Base-by-base conservation (phyloP, 2,888 invertebrate species). In the Allygus modestus region DNA sequence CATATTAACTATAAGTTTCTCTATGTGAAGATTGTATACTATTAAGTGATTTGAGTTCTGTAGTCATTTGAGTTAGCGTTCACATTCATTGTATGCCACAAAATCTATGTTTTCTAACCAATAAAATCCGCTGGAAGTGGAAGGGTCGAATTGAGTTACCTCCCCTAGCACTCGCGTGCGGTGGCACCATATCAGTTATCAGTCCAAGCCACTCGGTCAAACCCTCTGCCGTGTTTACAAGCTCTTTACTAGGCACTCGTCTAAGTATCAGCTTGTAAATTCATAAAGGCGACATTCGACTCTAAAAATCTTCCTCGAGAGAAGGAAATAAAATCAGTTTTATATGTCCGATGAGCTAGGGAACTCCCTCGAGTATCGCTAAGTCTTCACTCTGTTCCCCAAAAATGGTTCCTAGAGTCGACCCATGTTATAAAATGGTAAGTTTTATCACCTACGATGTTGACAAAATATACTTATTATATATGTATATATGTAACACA, bases 1-100 rank as follows among this genome's bases (percentile, higher is more conserved):
- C 83, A 83, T 73, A 51, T 37, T 83, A 73, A 83, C 20, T 83
- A 73, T 83, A 83, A 83, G 83, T 83, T 82, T 77, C 77, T 77
- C 77, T 77, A 33, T 77, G 51, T 51, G 51, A 77, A 51, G 26
- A 51, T 69, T 77, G 46, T 77, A 46, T 77, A 77, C 28, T 77
- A 28, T 77, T 77, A 77, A 77, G 77, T 77, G n/a, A 77, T 23
- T 77, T 77, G 77, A 77, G 51, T 77, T 77, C 77, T 77, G 77
- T 77, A 28, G 33, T 51, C 12, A 26, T 77, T 51, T 51, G 46
- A 51, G 51, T 77, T 77, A 28, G 28, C 31, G 11, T 51, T 77
- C 77, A 54, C 54, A 51, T 31, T 77, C 23, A n/a, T 77, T 31
- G 23, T 54, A 46, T 77, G 51, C 33, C 11, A 28, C 51, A 73